A percentile compares a stretch with the other conserved stretches of the same genome.
phyloP scores from a whole-genome alignment of 2,113 vertebrate species.

The Alaudala cheleensis region DNA sequence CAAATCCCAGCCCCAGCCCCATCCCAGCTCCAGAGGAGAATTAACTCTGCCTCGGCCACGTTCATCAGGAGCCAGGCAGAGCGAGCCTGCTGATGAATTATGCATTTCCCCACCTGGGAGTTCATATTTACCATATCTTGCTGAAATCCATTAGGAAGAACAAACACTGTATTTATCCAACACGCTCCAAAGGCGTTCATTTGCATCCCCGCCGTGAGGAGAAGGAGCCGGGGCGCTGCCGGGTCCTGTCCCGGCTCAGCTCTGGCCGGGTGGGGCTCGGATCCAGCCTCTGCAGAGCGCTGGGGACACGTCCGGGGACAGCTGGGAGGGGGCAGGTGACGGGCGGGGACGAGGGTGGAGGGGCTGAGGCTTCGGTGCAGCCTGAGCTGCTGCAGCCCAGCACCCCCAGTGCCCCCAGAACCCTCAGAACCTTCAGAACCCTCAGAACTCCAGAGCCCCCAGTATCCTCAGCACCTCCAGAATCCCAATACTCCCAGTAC shows the following conservation, averaged over 20 bases:
- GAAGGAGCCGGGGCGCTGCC: rapidly evolving
- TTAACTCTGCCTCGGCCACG: not conserved
- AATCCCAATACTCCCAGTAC: too few relatives aligned
- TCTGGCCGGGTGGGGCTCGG: rapidly evolving
- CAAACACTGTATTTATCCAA: constrained; percentile 38
- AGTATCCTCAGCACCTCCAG: too few relatives aligned
- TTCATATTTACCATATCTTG: constrained; percentile 39
- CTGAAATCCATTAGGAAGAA: constrained; percentile 56
- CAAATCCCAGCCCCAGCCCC: not conserved
- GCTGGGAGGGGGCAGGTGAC: rapidly evolving
- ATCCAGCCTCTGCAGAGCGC: not conserved
- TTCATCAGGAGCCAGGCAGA: not conserved
- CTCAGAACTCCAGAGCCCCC: rapidly evolving
- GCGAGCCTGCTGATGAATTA: constrained; percentile 28
- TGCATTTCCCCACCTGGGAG: constrained; percentile 47
- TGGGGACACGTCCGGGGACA: rapidly evolving
- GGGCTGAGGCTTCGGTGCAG: too few relatives aligned
- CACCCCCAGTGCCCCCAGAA: rapidly evolving
- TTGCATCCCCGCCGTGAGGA: not conserved
- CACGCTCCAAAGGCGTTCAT: not conserved
- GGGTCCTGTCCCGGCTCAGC: rapidly evolving
- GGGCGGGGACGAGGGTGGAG: not conserved
- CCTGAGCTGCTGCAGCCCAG: not conserved
- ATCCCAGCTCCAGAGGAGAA: not conserved
- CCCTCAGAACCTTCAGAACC: rapidly evolving